Percentiles rank a stretch among this genome's conserved stretches.
These are phyloP conservation scores for Cheilosia impressa DNA, from an alignment of 2,888 invertebrate genomes.

Conservation along the genomic window DNA sequence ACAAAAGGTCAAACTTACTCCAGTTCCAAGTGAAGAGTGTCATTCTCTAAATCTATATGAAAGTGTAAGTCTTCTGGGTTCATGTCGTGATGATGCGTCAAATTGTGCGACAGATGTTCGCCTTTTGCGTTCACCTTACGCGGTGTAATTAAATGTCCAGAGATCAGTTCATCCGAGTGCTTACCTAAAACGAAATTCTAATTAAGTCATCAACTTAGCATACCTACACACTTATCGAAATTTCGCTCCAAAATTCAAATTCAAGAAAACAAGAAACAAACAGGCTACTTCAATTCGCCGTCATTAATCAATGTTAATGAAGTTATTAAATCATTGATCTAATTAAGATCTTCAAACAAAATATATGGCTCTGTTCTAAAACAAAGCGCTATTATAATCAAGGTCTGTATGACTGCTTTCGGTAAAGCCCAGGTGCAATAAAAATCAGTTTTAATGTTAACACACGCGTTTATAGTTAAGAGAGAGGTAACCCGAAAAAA, in stretches of 20 bases:
- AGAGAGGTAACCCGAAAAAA: conserved; percentile 9
- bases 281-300: conserved; percentile 7
- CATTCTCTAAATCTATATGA: conserved; percentile 79
- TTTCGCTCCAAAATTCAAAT: conserved; percentile 12
- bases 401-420: conserved; percentile 57
- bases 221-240: neutral
- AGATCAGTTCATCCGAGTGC: conserved; percentile 80
- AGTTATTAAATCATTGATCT: conserved; percentile 63
- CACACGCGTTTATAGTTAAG: conserved; percentile 38
- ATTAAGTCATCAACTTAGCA: neutral
- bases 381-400: conserved; percentile 29
- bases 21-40: conserved; percentile 82
- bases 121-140: conserved; percentile 81
- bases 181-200: conserved; percentile 78
- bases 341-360: conserved; percentile 63
- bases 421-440: conserved; percentile 62
- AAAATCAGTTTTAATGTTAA: conserved; percentile 51
- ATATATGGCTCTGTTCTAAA: conserved; percentile 12
- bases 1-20: conserved; percentile 81
- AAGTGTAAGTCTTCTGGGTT: conserved; percentile 77
- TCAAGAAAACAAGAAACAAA: neutral
- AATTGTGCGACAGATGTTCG: conserved; percentile 80
- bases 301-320: conserved; percentile 53
- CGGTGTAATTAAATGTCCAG: conserved; percentile 81
- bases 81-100: conserved; percentile 80